Conservation (phyloP, 2,113 vertebrate genomes). For the Pseudorasbora parva region DNA sequence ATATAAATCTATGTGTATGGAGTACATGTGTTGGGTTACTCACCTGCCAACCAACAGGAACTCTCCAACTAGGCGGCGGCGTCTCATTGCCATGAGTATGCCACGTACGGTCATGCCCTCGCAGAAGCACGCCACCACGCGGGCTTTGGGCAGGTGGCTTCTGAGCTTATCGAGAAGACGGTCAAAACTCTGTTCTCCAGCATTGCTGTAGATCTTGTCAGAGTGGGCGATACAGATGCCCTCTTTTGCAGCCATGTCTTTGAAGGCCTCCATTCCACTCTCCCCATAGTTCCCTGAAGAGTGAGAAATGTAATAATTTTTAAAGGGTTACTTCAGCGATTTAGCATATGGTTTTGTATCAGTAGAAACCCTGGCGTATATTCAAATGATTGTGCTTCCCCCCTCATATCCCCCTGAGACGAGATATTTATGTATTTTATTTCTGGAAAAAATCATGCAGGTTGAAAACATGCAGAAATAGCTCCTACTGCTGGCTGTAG, state of each 20-base stretch:
- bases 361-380: no score
- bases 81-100: constrained; percentile 95
- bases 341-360: no score
- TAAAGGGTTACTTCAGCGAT: no score
- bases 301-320: background rate
- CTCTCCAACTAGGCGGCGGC: constrained; percentile 87
- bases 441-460: no score
- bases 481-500: no score
- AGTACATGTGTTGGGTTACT: constrained; percentile 62
- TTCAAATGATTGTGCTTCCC: no score
- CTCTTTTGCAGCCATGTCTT: constrained; percentile 95
- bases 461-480: no score
- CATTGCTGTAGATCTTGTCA: constrained; percentile 99
- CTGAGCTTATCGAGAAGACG: constrained; percentile 89
- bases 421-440: no score
- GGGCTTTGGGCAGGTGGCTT: constrained; percentile 92
- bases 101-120: constrained; percentile 98
- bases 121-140: constrained; percentile 97
- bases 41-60: constrained; percentile 96
- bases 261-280: constrained; percentile 99
- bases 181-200: constrained; percentile 92
- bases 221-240: constrained; percentile 98
- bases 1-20: background rate
- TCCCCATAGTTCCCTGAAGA: constrained; percentile 94
- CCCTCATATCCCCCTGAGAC: no score